Evolutionary conservation across 2,797 vertebrate genomes (phyloP).

Genomic region (Delichon dasypus): DNA sequence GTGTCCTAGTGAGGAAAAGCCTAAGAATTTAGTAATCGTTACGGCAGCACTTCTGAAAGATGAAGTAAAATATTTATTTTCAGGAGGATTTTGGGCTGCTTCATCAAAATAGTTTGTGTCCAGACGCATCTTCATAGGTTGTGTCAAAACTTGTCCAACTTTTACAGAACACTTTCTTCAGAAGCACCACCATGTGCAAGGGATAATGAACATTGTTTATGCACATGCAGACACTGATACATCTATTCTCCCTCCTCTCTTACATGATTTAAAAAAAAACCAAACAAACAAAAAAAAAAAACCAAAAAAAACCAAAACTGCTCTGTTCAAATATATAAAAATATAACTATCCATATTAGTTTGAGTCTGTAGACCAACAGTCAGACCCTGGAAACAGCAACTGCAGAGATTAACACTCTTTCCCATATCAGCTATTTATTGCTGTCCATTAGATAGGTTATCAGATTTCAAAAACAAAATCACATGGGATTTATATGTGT

Average conservation of each 20-base stretch:
- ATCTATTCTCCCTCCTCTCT: not conserved
- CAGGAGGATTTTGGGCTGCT: not conserved
- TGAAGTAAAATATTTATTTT: conserved; percentile 17
- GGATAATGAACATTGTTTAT: not conserved
- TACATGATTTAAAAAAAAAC: not conserved
- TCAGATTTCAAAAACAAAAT: not conserved
- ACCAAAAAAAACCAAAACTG: not conserved
- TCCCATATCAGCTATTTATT: not conserved
- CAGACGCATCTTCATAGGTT: not conserved
- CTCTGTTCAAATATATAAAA: not conserved
- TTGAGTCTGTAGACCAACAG: not conserved
- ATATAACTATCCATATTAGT: not conserved
- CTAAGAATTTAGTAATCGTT: conserved; percentile 35
- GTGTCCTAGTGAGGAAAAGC: conserved; percentile 34
- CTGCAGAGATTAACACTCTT: not conserved
- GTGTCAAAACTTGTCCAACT: not conserved
- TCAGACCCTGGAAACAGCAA: not conserved
- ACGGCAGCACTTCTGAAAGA: conserved; percentile 32
- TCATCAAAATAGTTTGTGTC: not conserved
- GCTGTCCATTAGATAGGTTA: not conserved
- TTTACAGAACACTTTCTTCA: not conserved
- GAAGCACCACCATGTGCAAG: not conserved
- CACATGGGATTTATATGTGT: not conserved
- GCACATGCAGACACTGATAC: not conserved
- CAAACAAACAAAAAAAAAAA: not conserved